Evolutionary conservation across 1,140 invertebrate species (phyloP), one percentile per base, ranked within the genome.

Genomic region (Megalopta genalis): DNA sequence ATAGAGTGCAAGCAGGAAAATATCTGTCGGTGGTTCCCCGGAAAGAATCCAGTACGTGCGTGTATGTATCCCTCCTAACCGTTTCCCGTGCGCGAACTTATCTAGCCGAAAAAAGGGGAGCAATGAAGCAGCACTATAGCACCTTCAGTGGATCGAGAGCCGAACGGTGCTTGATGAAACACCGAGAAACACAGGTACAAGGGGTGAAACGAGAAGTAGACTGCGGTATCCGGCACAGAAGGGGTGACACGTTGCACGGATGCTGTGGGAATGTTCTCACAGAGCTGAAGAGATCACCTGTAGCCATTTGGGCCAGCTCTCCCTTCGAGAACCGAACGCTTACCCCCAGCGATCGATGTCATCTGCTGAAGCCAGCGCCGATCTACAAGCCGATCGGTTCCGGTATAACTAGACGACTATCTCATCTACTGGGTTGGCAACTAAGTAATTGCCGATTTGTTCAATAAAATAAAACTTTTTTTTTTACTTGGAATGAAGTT

Each of bases 251-350:
- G 82, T 77, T 77, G 75, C 79, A 81, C 88, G 85, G 88, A 90
- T 91, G 91, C 90, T 92, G 91, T 91, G 91, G 89, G 89, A 92
- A 92, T 88, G 81, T 92, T 91, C 91, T 91, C 91, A 92, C 90
- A 90, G 89, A 37, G 42, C 49, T 75, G 68, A 79, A 76, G 77
- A 85, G 89, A 92, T 92, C 90, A 92, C 91, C 90, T 92, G 91
- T 91, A 90, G 71, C 80, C 46, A 79, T 85, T 80, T 46, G 84
- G 76, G 66, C 72, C 37, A 68, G 70, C 64, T 74, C 79, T 76
- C 39, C 32, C 62, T 57, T 69, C 80, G 42, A 32, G 32, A 76
- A 63, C 21, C 54, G 66, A 70, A 65, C 49, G 54, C 25, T 72
- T 82, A 79, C 14, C 83, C 84, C 84, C 80, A 82, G 64, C 80